Evolutionary conservation across 2,797 vertebrate species (phyloP).

Genomic region (Etheostoma perlongum): DNA sequence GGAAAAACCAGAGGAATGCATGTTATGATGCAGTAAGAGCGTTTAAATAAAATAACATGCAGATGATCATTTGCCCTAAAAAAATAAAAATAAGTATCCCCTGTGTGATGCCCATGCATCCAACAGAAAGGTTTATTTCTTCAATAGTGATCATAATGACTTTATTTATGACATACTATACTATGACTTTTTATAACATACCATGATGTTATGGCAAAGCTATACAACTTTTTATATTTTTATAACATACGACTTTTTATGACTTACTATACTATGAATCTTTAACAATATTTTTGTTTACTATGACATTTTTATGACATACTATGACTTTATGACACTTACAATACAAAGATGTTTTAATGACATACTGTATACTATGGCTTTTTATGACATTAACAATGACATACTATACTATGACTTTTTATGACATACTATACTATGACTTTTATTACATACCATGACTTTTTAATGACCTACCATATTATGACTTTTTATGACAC

Average conservation of each 20-base stretch:
- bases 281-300: neutral
- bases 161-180: neutral
- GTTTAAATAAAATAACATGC: too few species aligned
- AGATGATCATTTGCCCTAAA: neutral
- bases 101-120: neutral
- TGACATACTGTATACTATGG: too few species aligned
- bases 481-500: too few species aligned
- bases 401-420: too few species aligned
- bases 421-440: neutral
- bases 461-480: neutral
- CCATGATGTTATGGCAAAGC: neutral
- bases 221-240: too few species aligned
- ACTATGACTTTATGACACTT: too few species aligned
- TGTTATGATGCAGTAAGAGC: neutral
- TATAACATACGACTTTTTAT: neutral
- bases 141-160: neutral
- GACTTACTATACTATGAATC: neutral
- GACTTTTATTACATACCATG: too few species aligned
- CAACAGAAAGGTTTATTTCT: neutral
- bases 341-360: too few species aligned
- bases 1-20: neutral
- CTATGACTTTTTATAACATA: neutral
- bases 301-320: neutral
- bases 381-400: too few species aligned
- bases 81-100: neutral